Conservation (phyloP, 2,888 invertebrate genomes). For the Agriopis marginaria region DNA sequence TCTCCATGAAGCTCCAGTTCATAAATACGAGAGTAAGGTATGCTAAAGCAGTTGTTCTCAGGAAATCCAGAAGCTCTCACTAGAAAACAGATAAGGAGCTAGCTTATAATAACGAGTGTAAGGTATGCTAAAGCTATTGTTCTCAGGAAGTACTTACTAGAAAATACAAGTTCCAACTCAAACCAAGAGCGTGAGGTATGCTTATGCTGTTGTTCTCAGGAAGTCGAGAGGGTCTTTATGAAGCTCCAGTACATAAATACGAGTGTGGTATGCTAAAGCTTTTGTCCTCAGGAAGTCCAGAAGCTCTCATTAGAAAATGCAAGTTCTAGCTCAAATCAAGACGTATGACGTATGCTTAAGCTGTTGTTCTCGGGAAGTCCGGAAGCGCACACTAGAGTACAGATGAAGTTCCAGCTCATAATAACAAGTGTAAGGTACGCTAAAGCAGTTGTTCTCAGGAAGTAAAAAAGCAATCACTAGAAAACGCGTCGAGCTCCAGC, state of each 20-base stretch:
- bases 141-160: not conserved
- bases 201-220: conserved; percentile 2
- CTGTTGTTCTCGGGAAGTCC: not conserved
- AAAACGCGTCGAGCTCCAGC: not conserved
- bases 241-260: not conserved
- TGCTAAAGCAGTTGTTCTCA: conserved; percentile 5
- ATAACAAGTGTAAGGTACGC: not conserved
- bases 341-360: not conserved
- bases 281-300: conserved; percentile 4
- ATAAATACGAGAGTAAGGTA: not conserved
- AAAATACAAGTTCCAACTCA: not conserved
- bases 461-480: not conserved
- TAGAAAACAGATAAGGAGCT: not conserved
- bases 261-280: not conserved
- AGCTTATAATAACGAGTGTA: not conserved
- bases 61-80: not conserved
- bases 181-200: not conserved
- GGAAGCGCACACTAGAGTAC: not conserved
- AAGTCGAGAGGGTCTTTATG: not conserved
- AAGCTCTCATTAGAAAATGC: not conserved
- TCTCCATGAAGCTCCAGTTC: not conserved
- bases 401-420: not conserved
- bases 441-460: not conserved
- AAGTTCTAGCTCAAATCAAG: not conserved
- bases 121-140: conserved; percentile 5